phyloP scores from a whole-genome alignment of 2,113 vertebrate genomes.

The Hemiprocne comata region DNA sequence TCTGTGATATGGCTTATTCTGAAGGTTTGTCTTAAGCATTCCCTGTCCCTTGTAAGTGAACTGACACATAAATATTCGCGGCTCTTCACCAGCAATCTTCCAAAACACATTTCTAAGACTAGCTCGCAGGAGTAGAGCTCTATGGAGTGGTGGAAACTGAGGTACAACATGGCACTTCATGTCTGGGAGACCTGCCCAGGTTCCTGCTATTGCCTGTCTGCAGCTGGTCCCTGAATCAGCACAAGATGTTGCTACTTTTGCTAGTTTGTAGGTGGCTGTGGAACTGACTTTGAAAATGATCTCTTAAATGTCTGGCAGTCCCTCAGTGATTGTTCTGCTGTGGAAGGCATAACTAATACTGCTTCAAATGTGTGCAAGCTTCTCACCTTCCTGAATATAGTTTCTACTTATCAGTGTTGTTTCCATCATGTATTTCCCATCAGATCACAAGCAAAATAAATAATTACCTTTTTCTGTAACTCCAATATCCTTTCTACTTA shows the following conservation, averaged over 20 bases:
- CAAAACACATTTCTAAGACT: neutral
- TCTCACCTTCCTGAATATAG: neutral
- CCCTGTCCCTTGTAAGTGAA: neutral
- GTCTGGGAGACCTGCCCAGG: neutral
- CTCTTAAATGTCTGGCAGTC: neutral
- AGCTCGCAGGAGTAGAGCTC: neutral
- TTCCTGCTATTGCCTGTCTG: neutral
- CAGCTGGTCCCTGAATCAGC: neutral
- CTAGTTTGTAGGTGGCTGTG: neutral
- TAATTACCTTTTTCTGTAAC: neutral
- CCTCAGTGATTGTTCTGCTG: neutral
- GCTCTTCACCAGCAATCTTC: neutral
- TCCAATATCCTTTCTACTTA: neutral
- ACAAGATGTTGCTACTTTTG: neutral
- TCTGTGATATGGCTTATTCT: neutral
- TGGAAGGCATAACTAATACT: neutral
- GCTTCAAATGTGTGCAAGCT: neutral
- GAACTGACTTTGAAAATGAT: neutral
- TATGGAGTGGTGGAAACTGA: neutral
- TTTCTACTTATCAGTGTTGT: neutral
- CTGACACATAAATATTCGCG: neutral
- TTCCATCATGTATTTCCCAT: neutral
- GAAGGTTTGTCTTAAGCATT: neutral
- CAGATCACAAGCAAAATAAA: neutral
- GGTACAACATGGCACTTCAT: rapidly evolving